Evolutionary conservation across 2,888 invertebrate genomes (phyloP), one percentile per base, ranked within the genome.

Genomic region (Caenorhabditis sp.): DNA sequence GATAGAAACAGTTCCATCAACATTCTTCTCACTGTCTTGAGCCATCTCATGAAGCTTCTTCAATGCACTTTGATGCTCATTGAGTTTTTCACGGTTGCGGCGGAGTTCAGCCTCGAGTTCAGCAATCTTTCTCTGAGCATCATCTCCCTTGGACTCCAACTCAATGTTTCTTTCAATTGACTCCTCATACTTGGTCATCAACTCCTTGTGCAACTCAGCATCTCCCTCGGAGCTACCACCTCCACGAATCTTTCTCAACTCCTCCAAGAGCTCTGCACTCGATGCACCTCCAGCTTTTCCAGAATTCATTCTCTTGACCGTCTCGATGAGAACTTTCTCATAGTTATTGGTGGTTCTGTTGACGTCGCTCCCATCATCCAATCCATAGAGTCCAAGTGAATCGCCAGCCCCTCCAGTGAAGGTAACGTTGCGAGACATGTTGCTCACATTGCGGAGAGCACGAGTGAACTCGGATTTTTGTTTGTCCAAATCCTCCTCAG

Each of bases 171-270:
- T 82, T 69, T 91, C 91, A 72, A 91, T 91, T 0, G 91, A 89
- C 63, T 91, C 91, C 69, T 91, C 90, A 74, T 90, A 90, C 80
- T 91, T 91, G 56, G 90, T 90, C 89, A 91, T 91, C 51, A 91
- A 86, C 51, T 91, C 91, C 44, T 90, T 89, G 64, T 91, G 88
- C 49, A 90, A 79, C 14, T 91, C 91, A 28, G 88, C 82, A 76
- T 91, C 90, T 26, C 89, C 89, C 31, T 87, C 87, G 12, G 80
- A 80, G 44, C 80, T 76, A 0, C 80, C 83, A 24, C 80, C 69
- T 22, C 84, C 84, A 49, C 86, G 83, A 72, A 88, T 86, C 38
- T 76, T 81, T 51, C 83, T 70, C 47, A 88, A 76, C 38, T 88
- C 88, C 44, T 87, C 87, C 26, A 88, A 76, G 22, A 88, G 77